Conservation (phyloP, 2,888 invertebrate genomes). For the Ptycholaimellus sp. region DNA sequence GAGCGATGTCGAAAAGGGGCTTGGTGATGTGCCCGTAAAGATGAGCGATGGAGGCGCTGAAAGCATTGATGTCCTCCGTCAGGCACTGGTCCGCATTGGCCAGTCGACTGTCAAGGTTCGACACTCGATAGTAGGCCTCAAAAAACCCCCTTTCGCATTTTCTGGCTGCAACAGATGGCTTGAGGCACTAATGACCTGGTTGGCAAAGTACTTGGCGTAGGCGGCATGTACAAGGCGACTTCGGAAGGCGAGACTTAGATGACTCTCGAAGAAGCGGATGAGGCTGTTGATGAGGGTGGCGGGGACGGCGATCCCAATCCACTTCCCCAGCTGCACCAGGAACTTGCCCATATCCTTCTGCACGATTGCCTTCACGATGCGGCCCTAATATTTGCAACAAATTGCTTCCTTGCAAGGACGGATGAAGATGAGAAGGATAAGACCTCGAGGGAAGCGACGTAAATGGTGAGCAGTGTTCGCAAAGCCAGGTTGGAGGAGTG, state of each 20-base stretch:
- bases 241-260: slow-evolving; percentile 67
- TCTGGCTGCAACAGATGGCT: too few species aligned
- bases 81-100: slow-evolving; percentile 88
- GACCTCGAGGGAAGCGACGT: slow-evolving; percentile 84
- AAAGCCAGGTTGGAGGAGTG: slow-evolving; percentile 68
- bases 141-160: too few species aligned
- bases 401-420: slow-evolving; percentile 63
- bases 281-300: slow-evolving; percentile 92
- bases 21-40: slow-evolving; percentile 89
- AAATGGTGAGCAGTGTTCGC: slow-evolving; percentile 86
- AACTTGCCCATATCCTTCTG: slow-evolving; percentile 44
- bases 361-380: slow-evolving; percentile 75
- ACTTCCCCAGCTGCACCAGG: slow-evolving; percentile 51
- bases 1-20: slow-evolving; percentile 71
- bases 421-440: slow-evolving; percentile 58
- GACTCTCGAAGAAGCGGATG: slow-evolving; percentile 68
- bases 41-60: slow-evolving; percentile 45
- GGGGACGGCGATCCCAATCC: slow-evolving; percentile 69
- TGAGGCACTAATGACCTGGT: background rate
- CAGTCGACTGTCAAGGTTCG: slow-evolving; percentile 68
- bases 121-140: slow-evolving; percentile 73
- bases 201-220: slow-evolving; percentile 60
- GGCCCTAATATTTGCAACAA: slow-evolving; percentile 74
- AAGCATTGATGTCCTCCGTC: slow-evolving; percentile 81
- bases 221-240: slow-evolving; percentile 73